Evolutionary conservation across 2,113 vertebrate genomes (phyloP).

Genomic region (Peromyscus californicus): DNA sequence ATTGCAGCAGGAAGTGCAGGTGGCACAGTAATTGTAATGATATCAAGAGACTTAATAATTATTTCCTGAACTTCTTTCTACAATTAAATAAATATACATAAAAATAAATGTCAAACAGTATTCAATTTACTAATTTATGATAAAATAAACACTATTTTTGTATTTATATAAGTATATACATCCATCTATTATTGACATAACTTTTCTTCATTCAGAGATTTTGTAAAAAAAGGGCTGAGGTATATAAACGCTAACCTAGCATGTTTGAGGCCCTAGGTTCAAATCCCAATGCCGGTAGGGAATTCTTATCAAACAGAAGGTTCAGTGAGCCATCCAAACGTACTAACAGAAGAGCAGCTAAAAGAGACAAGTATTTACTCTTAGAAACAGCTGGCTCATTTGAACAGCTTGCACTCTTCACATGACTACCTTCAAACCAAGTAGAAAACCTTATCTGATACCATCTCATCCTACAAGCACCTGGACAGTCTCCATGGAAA

Average conservation of each 20-base stretch:
- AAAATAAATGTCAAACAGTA: conserved; percentile 58
- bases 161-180: neutral
- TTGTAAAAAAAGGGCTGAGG: neutral
- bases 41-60: conserved; percentile 96
- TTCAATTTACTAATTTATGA: conserved; percentile 22
- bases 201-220: conserved; percentile 28
- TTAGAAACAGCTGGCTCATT: neutral
- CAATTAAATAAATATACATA: neutral
- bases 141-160: neutral
- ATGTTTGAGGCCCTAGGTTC: neutral
- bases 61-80: conserved; percentile 93
- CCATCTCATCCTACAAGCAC: neutral
- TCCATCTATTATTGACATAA: neutral
- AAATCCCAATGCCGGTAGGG: neutral
- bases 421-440: neutral
- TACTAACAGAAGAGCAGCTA: neutral
- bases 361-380: neutral
- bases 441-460: conserved; percentile 19
- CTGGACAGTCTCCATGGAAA: neutral
- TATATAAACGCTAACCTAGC: neutral
- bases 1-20: conserved; percentile 98
- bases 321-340: neutral
- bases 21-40: conserved; percentile 99
- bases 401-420: conserved; percentile 1
- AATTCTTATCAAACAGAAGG: conserved; percentile 2